A percentile compares a stretch with the other conserved stretches of the same genome.
Conservation (phyloP, 2,888 invertebrate species). For the Leptopilina myrica region DNA sequence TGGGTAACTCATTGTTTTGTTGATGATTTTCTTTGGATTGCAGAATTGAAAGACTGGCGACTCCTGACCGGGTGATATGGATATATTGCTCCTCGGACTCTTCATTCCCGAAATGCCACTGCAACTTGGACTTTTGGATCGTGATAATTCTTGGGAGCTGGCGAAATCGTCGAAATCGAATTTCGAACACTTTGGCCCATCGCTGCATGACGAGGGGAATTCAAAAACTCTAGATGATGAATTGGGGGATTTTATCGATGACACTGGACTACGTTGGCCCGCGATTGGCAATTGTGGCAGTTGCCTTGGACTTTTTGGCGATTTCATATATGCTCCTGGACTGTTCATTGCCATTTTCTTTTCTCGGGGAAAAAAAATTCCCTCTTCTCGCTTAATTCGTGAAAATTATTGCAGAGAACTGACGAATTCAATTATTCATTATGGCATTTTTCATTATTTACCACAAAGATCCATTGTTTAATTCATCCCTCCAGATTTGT, state of each 20-base stretch:
- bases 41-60: constrained; percentile 67
- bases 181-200: constrained; percentile 65
- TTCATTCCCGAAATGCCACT: constrained; percentile 55
- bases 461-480: no score
- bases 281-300: constrained; percentile 79
- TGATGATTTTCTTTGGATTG: constrained; percentile 64
- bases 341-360: constrained; percentile 80
- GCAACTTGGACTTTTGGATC: constrained; percentile 55
- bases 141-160: constrained; percentile 48
- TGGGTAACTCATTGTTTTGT: constrained; percentile 68
- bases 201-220: constrained; percentile 67
- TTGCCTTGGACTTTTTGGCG: constrained; percentile 80
- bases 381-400: no score
- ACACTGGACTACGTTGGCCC: constrained; percentile 79
- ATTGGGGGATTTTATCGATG: constrained; percentile 79
- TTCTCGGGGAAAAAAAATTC: no score
- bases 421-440: no score
- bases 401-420: no score
- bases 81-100: constrained; percentile 56
- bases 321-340: constrained; percentile 78
- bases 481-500: no score
- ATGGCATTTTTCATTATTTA: no score
- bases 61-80: constrained; percentile 54
- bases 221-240: constrained; percentile 77
- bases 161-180: constrained; percentile 68